Evolutionary conservation across 2,888 invertebrate species (phyloP), one percentile per base, ranked within the genome.

Genomic region (Aspidapion aeneum): DNA sequence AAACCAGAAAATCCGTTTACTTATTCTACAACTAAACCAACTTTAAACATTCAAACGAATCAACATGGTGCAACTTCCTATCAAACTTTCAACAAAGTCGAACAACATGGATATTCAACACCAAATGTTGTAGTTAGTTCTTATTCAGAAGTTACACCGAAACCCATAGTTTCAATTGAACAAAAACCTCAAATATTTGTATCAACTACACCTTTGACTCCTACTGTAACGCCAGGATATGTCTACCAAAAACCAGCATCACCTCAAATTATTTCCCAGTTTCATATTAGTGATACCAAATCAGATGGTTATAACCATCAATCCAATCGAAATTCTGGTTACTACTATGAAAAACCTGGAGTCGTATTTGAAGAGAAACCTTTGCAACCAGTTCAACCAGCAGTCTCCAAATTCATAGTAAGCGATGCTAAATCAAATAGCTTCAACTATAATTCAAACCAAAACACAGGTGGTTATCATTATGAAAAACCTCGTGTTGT

Each of bases 341-440:
- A 79, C 65, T 69, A 73, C 21, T 79, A 80, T 64, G 68, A 72
- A 1, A 75, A 76, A 67, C 75, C 77, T n/a, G 66, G 62, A 9
- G 68, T 73, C 18, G 72, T 74, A 68, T 82, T 81, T 58, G 80
- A 77, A 61, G 80, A 82, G 68, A 72, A 72, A 61, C 78, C 79
- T 12, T n/a, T 63, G 12, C 18, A 61, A 57, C 58, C 58, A 49
- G 17, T 1, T 18, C 58, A 49, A 49, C 58, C n/a, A n/a, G 35
- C 12, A 35, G 35, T 35, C 12, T 35, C 35, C 12, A 66, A 62
- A 62, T 67, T 62, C 56, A 62, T 51, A 9, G 66, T 63, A 7
- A 60, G 60, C 22, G 61, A 64, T 52, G 64, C 60, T 22, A 48
- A 16, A 49, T 9, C 59, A 60, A n/a, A 48, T 58, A 48, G 19